Evolutionary conservation across 2,113 vertebrate genomes (phyloP).

Genomic region (Caranx ignobilis): DNA sequence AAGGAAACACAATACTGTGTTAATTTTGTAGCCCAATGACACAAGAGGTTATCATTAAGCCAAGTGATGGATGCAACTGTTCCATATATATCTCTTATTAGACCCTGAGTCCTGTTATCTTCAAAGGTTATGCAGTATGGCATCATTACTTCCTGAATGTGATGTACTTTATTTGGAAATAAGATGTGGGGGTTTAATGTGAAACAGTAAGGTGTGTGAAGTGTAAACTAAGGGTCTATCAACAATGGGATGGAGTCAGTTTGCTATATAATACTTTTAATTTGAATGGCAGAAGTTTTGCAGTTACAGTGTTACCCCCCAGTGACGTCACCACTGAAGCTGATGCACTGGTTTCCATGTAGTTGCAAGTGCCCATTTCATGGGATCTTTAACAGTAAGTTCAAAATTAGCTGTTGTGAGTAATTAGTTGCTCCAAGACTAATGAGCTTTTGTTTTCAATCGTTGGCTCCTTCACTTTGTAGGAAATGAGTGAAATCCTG

Average conservation of each 20-base stretch:
- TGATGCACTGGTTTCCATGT: neutral
- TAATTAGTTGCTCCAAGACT: neutral
- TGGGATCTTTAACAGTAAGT: neutral
- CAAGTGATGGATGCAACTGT: neutral
- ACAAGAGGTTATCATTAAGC: neutral
- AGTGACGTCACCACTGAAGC: constrained; percentile 4
- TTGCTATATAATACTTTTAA: neutral
- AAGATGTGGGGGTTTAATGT: neutral
- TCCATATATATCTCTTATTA: neutral
- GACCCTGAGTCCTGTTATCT: neutral
- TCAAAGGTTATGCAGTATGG: neutral
- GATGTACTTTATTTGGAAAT: constrained; percentile 2
- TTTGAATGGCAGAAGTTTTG: neutral
- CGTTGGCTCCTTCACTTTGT: neutral
- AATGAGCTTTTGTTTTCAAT: neutral
- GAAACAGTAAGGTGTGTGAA: neutral
- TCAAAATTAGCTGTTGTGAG: neutral
- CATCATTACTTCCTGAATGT: neutral
- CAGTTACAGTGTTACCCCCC: neutral
- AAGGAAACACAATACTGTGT: neutral
- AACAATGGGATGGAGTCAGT: neutral
- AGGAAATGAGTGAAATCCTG: neutral
- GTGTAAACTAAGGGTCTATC: neutral
- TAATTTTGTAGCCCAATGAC: neutral
- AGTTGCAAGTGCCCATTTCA: neutral